Percentiles rank a stretch among this genome's conserved stretches.
These are phyloP conservation scores for Sterrhoptilus dennistouni DNA, from an alignment of 2,113 vertebrate genomes.

Conservation along the genomic window DNA sequence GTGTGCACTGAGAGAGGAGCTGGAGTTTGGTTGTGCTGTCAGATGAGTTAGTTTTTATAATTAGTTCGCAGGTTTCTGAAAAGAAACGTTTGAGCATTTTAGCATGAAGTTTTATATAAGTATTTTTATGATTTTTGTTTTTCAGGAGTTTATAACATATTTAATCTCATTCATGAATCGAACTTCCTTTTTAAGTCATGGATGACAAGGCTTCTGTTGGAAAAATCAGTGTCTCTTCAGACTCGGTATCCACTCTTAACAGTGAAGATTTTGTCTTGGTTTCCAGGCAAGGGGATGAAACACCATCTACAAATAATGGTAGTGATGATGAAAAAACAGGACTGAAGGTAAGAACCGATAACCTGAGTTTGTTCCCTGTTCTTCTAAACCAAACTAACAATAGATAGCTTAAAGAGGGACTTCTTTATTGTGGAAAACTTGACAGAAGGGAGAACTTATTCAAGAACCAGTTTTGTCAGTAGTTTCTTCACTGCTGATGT, in stretches of 20 bases:
- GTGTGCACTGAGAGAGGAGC: background rate
- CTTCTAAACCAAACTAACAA: slow-evolving; percentile 33
- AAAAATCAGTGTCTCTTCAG: slow-evolving; percentile 99
- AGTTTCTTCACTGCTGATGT: background rate
- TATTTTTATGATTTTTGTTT: slow-evolving; percentile 83
- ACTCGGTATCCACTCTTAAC: slow-evolving; percentile 99
- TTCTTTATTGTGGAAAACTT: slow-evolving; percentile 48
- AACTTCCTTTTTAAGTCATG: slow-evolving; percentile 95
- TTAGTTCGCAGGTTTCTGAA: slow-evolving; percentile 20
- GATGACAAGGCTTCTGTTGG: slow-evolving; percentile 99
- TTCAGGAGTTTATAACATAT: slow-evolving; percentile 88
- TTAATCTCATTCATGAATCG: slow-evolving; percentile 93
- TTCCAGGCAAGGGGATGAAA: slow-evolving; percentile 97
- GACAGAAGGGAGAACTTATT: slow-evolving; percentile 17
- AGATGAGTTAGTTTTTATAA: background rate
- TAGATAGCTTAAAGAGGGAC: slow-evolving; percentile 39
- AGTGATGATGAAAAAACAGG: slow-evolving; percentile 99
- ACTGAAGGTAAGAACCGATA: slow-evolving; percentile 90
- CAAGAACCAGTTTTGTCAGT: background rate
- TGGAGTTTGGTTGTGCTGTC: background rate
- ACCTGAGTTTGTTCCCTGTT: slow-evolving; percentile 51
- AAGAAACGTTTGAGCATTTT: slow-evolving; percentile 12
- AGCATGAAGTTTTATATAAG: slow-evolving; percentile 68
- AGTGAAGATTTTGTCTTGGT: slow-evolving; percentile 99
- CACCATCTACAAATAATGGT: slow-evolving; percentile 96